Evolutionary conservation across 2,888 invertebrate genomes (phyloP).

Genomic region (Arctia plantaginis): DNA sequence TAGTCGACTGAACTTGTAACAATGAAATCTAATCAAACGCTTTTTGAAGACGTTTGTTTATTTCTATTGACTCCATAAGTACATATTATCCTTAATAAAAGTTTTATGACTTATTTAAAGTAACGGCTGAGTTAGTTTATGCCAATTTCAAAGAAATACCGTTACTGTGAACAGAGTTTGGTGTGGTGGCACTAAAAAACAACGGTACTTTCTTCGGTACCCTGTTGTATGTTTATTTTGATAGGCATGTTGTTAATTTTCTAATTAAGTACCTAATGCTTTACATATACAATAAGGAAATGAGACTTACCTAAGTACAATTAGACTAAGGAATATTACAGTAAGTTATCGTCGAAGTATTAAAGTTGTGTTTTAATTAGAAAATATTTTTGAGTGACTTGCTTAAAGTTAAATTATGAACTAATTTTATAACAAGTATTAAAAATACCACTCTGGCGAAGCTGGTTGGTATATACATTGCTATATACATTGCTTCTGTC

Average conservation of each 20-base stretch:
- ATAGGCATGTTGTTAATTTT: neutral
- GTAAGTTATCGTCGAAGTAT: too few species aligned
- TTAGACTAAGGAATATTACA: too few species aligned
- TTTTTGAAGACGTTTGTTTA: slow-evolving; percentile 44
- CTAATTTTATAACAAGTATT: too few species aligned
- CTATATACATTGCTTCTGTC: too few species aligned
- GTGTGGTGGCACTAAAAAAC: slow-evolving; percentile 5
- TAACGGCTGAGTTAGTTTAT: slow-evolving; percentile 37
- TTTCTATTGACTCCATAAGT: slow-evolving; percentile 43
- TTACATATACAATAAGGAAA: too few species aligned
- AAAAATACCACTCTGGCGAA: too few species aligned
- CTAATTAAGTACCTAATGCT: too few species aligned
- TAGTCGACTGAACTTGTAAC: slow-evolving; percentile 12
- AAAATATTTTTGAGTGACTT: too few species aligned
- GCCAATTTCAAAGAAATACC: slow-evolving; percentile 32
- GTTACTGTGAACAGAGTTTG: slow-evolving; percentile 30
- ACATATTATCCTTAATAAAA: slow-evolving; percentile 39
- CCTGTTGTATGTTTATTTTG: neutral
- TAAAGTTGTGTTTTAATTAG: too few species aligned
- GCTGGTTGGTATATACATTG: too few species aligned
- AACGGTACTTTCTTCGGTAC: neutral
- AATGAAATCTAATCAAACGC: slow-evolving; percentile 28
- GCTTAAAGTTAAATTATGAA: too few species aligned
- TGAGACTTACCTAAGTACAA: too few species aligned
- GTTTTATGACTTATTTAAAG: slow-evolving; percentile 18